Conservation (phyloP, 2,113 vertebrate species). For the Ciconia maguari region DNA sequence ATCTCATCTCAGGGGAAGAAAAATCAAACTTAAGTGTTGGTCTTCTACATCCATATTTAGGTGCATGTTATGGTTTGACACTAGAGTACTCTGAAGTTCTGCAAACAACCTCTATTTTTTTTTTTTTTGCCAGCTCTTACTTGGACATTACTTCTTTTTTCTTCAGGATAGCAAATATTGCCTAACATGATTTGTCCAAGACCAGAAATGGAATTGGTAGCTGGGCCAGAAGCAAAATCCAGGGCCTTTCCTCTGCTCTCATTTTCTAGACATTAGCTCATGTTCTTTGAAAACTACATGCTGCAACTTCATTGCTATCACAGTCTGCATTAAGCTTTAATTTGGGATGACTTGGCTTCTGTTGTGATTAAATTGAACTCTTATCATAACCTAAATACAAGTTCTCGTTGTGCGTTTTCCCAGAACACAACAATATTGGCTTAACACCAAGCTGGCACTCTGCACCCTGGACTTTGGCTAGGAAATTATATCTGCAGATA, state of each 20-base stretch:
- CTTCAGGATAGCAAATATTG: neutral
- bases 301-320: neutral
- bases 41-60: neutral
- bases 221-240: neutral
- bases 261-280: conserved; percentile 44
- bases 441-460: neutral
- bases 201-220: neutral
- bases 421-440: conserved; percentile 60
- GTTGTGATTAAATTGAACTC: neutral
- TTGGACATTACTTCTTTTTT: neutral
- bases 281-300: neutral
- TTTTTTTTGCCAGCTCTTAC: neutral
- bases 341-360: neutral
- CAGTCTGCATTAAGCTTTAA: neutral
- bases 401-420: neutral
- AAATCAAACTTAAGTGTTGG: neutral
- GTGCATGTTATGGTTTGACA: neutral
- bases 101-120: neutral
- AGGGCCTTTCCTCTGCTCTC: neutral
- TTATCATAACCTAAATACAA: conserved; percentile 18
- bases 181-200: neutral
- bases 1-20: neutral
- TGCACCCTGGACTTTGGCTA: neutral
- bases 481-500: neutral
- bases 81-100: neutral